Percentiles rank a stretch among this genome's conserved stretches.
Conservation (phyloP, 1,140 invertebrate species). For the Tetraneura akinire region DNA sequence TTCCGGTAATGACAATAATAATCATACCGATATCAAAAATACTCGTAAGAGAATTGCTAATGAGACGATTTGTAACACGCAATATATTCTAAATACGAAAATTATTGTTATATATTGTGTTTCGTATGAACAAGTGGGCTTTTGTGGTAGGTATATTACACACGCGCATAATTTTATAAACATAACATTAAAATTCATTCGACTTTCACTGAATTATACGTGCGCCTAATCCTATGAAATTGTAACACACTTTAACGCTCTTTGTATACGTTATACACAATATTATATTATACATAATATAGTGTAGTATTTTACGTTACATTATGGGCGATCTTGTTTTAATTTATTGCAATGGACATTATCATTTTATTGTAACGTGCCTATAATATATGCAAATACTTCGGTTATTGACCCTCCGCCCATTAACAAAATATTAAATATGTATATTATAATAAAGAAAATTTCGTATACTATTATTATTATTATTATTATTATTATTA, state of each 20-base stretch:
- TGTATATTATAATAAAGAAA: no score
- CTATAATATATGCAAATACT: not conserved
- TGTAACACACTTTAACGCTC: not conserved
- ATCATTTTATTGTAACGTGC: no score
- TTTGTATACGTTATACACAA: no score
- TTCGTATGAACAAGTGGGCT: not conserved
- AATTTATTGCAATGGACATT: not conserved
- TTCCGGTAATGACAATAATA: no score
- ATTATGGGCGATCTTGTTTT: slow-evolving; percentile 45
- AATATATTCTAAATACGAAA: no score
- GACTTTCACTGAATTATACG: slow-evolving; percentile 24
- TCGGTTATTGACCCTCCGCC: not conserved
- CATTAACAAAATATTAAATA: no score
- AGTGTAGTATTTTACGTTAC: not conserved
- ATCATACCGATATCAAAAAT: no score
- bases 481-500: no score
- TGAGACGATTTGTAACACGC: no score
- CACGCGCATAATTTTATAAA: not conserved
- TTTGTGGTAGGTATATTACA: not conserved
- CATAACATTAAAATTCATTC: not conserved
- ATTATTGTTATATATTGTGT: no score
- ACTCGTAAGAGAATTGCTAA: no score
- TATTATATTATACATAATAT: not conserved
- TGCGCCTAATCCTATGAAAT: not conserved
- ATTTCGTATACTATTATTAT: no score